phyloP scores from a whole-genome alignment of 2,888 invertebrate genomes.

The Oscheius sp. region DNA sequence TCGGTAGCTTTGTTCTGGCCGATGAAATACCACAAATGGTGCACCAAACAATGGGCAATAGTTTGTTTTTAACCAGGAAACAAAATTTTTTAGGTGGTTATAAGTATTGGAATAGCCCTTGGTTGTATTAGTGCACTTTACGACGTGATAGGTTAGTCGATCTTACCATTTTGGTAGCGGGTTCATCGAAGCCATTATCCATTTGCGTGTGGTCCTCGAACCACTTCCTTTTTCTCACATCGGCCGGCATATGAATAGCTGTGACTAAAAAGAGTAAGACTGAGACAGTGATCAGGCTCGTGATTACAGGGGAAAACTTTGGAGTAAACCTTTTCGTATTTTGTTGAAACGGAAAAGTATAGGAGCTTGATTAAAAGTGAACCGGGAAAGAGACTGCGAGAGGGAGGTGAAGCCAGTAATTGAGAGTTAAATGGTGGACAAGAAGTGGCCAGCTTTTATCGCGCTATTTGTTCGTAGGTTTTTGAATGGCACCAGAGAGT shows the following conservation, averaged over 20 bases:
- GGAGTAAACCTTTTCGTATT: background rate
- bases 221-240: background rate
- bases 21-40: background rate
- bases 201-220: background rate
- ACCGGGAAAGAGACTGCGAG: background rate
- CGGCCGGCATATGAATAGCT: background rate
- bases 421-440: too few species aligned
- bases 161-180: constrained; percentile 2
- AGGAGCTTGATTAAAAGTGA: background rate
- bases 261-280: background rate
- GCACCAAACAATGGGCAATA: background rate
- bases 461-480: too few species aligned
- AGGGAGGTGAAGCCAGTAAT: background rate
- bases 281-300: background rate
- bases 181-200: background rate
- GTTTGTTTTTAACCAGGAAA: background rate
- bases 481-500: too few species aligned
- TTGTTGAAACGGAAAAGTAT: background rate
- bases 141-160: background rate
- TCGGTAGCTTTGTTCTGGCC: background rate
- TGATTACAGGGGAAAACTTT: background rate
- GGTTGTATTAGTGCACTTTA: background rate
- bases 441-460: too few species aligned
- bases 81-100: background rate
- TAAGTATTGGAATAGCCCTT: background rate